A percentile compares a stretch with the other conserved stretches of the same genome.
These are phyloP conservation scores for Panopea generosa DNA, from an alignment of 2,888 invertebrate species.

Conservation along the genomic window DNA sequence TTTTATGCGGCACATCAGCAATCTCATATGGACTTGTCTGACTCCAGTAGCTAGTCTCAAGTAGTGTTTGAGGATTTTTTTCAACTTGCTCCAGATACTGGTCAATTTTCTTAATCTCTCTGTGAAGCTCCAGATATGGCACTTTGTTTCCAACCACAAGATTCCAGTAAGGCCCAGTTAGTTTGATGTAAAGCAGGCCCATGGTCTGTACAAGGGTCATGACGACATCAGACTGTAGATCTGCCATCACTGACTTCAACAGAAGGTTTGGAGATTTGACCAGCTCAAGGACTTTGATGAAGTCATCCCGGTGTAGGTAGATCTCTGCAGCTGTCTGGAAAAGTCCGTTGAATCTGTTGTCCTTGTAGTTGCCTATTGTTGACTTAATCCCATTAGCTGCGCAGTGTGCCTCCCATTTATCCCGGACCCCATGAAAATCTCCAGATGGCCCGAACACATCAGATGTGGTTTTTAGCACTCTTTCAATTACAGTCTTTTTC, in stretches of 20 bases:
- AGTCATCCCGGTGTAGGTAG: slow-evolving; percentile 9
- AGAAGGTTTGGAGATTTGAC: slow-evolving; percentile 18
- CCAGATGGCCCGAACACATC: slow-evolving; percentile 52
- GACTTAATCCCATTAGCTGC: slow-evolving; percentile 45
- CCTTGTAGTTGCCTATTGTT: slow-evolving; percentile 50
- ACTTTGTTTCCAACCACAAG: slow-evolving; percentile 2
- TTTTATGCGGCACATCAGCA: not conserved
- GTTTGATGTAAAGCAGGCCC: slow-evolving; percentile 19
- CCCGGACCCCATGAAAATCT: slow-evolving; percentile 34
- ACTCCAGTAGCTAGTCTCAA: not conserved
- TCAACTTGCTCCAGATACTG: not conserved
- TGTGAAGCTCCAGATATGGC: slow-evolving; percentile 11
- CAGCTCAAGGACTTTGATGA: slow-evolving; percentile 21
- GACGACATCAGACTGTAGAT: slow-evolving; percentile 13
- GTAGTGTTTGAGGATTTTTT: not conserved
- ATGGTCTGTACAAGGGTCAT: slow-evolving; percentile 10
- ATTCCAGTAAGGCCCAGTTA: slow-evolving; percentile 36
- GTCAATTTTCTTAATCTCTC: not conserved
- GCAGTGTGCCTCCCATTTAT: slow-evolving; percentile 22
- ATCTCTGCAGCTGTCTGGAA: slow-evolving; percentile 49
- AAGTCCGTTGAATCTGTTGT: slow-evolving; percentile 57
- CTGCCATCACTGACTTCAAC: slow-evolving; percentile 17
- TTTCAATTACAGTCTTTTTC: slow-evolving; percentile 37
- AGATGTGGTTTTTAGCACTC: slow-evolving; percentile 37
- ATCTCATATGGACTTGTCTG: not conserved